Evolutionary conservation across 37 sponge, comb jelly and placozoan genomes (phyloP).

Genomic region (Aphrocallistes beatrix): DNA sequence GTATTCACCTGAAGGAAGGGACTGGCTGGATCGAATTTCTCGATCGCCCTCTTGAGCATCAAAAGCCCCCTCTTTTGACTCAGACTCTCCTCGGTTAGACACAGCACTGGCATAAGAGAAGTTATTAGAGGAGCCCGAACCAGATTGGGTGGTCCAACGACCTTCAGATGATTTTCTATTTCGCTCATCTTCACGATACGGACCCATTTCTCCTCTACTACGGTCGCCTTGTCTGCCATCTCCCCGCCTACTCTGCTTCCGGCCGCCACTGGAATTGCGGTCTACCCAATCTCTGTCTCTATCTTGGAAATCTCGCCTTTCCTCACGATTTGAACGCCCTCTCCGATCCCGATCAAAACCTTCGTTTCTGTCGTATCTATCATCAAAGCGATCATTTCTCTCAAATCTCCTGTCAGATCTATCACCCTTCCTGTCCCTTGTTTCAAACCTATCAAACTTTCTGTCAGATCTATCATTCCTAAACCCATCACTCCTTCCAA

Average conservation of each 20-base stretch:
- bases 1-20: no score
- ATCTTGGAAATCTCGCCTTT: background rate
- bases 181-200: background rate
- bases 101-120: background rate
- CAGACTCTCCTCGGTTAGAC: background rate
- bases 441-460: no score
- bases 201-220: background rate
- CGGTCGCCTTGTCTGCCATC: background rate
- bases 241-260: background rate
- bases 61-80: background rate
- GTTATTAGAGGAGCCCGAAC: background rate
- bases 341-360: no score
- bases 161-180: background rate
- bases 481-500: background rate
- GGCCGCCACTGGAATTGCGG: background rate
- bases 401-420: background rate
- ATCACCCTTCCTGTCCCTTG: background rate
- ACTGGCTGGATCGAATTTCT: background rate
- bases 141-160: background rate
- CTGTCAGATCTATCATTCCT: background rate
- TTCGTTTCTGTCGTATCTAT: no score
- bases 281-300: background rate
- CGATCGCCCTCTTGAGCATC: background rate
- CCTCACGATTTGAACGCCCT: no score
- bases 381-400: no score